Evolutionary conservation across 2,113 vertebrate genomes (phyloP).

Genomic region (Pomatorhinus ruficollis): DNA sequence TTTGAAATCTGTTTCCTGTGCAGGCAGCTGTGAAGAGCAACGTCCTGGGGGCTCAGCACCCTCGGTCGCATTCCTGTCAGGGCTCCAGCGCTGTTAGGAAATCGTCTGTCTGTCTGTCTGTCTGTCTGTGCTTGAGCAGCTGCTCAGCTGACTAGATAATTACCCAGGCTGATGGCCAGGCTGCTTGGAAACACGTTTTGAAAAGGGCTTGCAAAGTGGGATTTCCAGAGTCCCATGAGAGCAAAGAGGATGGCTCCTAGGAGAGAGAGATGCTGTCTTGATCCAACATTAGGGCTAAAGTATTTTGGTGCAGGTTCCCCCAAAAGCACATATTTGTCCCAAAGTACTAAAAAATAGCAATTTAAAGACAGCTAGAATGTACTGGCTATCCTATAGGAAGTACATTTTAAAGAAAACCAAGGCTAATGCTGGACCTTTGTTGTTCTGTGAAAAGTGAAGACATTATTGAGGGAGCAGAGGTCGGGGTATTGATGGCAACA

Average conservation of each 20-base stretch:
- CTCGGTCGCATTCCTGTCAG: rapidly evolving
- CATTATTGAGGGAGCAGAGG: not conserved
- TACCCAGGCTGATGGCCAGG: not conserved
- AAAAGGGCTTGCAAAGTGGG: not conserved
- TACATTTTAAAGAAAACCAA: not conserved
- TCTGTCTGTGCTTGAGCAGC: not conserved
- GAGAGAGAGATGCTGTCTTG: not conserved
- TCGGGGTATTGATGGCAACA: not conserved
- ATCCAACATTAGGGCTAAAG: not conserved
- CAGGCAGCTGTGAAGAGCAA: constrained; percentile 13
- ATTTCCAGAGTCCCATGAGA: not conserved
- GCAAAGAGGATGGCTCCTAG: not conserved
- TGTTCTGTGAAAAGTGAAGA: not conserved
- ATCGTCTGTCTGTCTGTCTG: not conserved
- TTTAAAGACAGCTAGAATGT: not conserved
- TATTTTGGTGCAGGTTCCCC: not conserved
- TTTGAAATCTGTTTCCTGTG: constrained; percentile 28
- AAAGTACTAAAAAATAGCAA: not conserved
- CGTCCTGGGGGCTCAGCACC: not conserved
- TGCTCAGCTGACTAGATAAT: constrained; percentile 9
- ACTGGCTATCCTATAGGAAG: not conserved
- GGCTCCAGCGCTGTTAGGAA: not conserved
- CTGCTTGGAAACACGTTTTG: not conserved
- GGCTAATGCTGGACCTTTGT: not conserved
- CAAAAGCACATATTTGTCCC: not conserved